Evolutionary conservation across 1,140 invertebrate species (phyloP), one percentile per base, ranked within the genome.

Genomic region (Cotesia vestalis): DNA sequence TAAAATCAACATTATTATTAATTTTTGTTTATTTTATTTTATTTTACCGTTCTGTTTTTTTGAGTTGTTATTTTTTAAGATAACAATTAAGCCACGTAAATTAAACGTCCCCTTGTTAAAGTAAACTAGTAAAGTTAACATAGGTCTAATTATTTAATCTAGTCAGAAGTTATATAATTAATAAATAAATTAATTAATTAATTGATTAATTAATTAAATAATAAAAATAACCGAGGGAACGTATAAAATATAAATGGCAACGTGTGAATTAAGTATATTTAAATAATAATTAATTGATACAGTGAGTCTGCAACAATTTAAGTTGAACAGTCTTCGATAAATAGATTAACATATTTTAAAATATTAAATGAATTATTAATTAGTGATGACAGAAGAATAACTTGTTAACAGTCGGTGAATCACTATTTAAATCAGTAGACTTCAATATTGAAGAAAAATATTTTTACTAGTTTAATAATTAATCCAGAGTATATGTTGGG

Each of bases 101-200:
- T 57, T 14, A 20, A 14, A 74, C 73, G 73, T 74, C 71, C 73
- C 64, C 72, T 69, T 51, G 20, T 34, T 35, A 27, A 59, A 70
- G 55, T 59, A 40, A 40, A 57, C 11, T 14, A 60, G 57, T 17
- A 55, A 11, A 34, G 40, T 40, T 62, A 68, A 63, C 46, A 61
- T 74, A 64, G 69, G 59, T 74, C 68, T 57, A 57, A 74, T 74
- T 62, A 69, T 68, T 74, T 71, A 68, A 38, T 74, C 73, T 74
- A 74, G 73, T 74, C 73, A 74, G 66, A 74, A 74, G 67, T 71
- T 5, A 64, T 71, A 62, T 17, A 66, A 57, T 17, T 5, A 11
- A 35, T 12, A 20, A 9, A 34, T 20, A 20, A 8, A 60, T 17
- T 20, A 35, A 20, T 20, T 20, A 20, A n/a, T n/a, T n/a, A n/a